Percentiles rank a stretch among this genome's conserved stretches.
These are phyloP conservation scores for Anoplophora glabripennis DNA, from an alignment of 1,140 invertebrate genomes.

Conservation along the genomic window DNA sequence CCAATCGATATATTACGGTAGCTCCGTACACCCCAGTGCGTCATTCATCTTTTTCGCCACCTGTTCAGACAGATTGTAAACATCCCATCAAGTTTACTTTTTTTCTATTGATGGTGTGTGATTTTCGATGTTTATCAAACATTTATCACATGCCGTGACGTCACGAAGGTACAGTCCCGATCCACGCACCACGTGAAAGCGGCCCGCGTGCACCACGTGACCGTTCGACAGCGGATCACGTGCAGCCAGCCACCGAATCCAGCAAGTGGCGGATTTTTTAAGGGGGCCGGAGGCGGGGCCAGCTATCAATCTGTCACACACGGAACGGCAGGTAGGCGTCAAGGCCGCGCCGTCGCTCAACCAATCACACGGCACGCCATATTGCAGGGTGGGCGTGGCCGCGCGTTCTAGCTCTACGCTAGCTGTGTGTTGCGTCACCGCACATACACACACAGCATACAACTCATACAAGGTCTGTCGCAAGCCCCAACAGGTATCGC, in stretches of 20 bases:
- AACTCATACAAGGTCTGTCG: neutral
- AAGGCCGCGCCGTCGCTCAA: conserved; percentile 36
- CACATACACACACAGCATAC: neutral
- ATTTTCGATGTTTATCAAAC: conserved; percentile 38
- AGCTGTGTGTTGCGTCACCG: conserved; percentile 11
- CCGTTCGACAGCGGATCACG: conserved; percentile 24
- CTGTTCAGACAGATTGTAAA: conserved; percentile 36
- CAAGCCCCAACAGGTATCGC: conserved; percentile 1
- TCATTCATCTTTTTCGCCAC: conserved; percentile 40
- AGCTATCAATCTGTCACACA: conserved; percentile 40
- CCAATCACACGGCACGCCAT: conserved; percentile 45
- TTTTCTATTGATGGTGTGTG: conserved; percentile 20
- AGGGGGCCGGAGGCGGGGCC: conserved; percentile 30
- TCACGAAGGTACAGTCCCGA: conserved; percentile 16
- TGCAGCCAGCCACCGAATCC: conserved; percentile 35
- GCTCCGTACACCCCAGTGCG: conserved; percentile 21
- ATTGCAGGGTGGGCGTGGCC: conserved; percentile 43
- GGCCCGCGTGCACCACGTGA: conserved; percentile 28
- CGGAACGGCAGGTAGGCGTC: conserved; percentile 41
- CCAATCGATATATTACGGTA: conserved; percentile 28
- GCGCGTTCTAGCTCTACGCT: conserved; percentile 30
- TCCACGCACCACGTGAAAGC: conserved; percentile 28
- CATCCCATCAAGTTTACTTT: conserved; percentile 26
- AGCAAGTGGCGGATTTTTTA: conserved; percentile 41
- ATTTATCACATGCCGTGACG: conserved; percentile 33